Conservation (phyloP, 2,888 invertebrate genomes). For the Gortyna flavago region DNA sequence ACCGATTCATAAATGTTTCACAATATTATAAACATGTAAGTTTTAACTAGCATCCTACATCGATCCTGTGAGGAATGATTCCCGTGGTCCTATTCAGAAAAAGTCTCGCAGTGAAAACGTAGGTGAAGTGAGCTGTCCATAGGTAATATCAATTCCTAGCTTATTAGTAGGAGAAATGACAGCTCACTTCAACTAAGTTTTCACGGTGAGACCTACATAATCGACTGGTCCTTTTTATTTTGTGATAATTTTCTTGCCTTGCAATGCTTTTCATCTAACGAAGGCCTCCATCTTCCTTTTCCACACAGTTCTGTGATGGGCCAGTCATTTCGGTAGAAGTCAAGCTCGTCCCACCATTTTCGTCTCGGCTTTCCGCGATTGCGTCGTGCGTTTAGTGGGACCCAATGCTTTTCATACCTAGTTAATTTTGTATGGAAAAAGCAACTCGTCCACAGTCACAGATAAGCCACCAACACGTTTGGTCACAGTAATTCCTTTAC, state of each 20-base stretch:
- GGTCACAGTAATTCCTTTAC: conserved; percentile 12
- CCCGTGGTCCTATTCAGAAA: background rate
- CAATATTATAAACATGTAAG: background rate
- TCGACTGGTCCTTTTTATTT: background rate
- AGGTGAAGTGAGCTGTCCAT: background rate
- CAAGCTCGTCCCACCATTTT: no score
- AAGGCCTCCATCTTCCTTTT: no score
- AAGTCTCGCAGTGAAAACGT: background rate
- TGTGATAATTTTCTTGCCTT: background rate
- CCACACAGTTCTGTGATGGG: no score
- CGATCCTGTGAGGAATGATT: background rate
- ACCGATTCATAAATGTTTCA: background rate
- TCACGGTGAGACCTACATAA: background rate
- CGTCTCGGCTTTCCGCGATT: no score
- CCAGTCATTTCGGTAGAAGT: no score
- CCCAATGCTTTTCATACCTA: background rate
- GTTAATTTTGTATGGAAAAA: background rate
- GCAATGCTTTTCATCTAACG: background rate
- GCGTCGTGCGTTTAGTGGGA: no score
- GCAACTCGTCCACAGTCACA: background rate
- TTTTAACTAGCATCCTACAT: background rate
- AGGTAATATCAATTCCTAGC: background rate
- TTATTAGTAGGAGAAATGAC: no score
- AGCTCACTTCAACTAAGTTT: background rate
- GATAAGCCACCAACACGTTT: background rate